Conservation (phyloP, 1,140 invertebrate genomes). For the Dufourea novaeangliae region DNA sequence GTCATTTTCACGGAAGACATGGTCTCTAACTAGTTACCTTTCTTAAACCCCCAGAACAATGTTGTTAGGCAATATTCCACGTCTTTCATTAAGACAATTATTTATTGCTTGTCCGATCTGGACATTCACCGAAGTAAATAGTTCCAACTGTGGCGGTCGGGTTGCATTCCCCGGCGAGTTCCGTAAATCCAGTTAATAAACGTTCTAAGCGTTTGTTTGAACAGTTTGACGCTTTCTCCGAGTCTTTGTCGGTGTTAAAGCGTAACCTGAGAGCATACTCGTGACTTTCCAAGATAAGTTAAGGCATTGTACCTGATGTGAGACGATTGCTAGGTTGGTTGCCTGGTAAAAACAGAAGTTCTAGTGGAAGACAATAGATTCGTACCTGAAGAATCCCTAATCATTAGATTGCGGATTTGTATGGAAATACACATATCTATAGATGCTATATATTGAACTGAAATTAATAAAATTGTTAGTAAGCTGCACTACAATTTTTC, state of each 20-base stretch:
- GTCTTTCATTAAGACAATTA: not conserved
- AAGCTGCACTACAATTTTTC: too few species aligned
- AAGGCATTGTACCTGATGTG: not conserved
- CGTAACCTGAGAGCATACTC: not conserved
- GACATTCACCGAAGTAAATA: not conserved
- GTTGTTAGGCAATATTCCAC: not conserved
- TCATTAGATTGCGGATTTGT: too few species aligned
- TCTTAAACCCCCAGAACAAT: constrained; percentile 1
- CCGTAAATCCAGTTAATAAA: not conserved
- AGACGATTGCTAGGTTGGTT: too few species aligned
- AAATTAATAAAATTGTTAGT: too few species aligned
- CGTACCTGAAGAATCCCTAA: too few species aligned
- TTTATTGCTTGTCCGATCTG: not conserved
- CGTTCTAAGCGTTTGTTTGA: not conserved
- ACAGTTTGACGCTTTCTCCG: not conserved
- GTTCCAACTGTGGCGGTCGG: not conserved
- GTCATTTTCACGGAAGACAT: not conserved
- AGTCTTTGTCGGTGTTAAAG: not conserved
- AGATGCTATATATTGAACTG: too few species aligned
- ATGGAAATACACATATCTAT: too few species aligned
- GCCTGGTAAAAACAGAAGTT: too few species aligned
- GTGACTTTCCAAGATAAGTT: constrained; percentile 6
- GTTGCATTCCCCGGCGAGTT: not conserved
- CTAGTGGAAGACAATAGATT: too few species aligned
- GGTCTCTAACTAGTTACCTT: not conserved